These are phyloP conservation scores for Genyomyrus donnyi DNA, from an alignment of 2,113 vertebrate genomes.

Conservation along the genomic window DNA sequence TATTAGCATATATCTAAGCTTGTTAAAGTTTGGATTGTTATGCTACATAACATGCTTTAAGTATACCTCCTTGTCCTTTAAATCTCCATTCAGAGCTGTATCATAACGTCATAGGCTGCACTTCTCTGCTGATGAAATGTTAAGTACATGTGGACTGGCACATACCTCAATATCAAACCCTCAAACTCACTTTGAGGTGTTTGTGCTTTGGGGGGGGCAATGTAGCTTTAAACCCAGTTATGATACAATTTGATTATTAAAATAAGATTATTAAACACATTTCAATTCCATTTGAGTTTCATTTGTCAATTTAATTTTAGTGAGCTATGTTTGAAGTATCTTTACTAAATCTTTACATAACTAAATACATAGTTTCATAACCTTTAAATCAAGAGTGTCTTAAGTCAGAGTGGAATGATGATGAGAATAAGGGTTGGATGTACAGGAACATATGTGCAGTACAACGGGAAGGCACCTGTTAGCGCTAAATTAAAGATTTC, in stretches of 20 bases:
- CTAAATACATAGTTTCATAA: background rate
- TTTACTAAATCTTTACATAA: background rate
- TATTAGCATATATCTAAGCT: background rate
- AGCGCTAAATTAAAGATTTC: background rate
- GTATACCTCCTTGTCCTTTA: background rate
- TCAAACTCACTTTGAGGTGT: background rate
- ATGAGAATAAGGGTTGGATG: background rate
- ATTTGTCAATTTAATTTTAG: background rate
- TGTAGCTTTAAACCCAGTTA: background rate
- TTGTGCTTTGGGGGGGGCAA: background rate
- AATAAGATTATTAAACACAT: background rate
- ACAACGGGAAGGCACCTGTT: background rate
- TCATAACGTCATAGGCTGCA: background rate
- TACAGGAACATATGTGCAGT: background rate
- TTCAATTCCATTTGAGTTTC: background rate
- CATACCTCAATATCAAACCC: background rate
- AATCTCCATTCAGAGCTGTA: background rate
- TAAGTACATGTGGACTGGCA: background rate
- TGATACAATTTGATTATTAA: background rate
- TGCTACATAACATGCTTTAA: background rate
- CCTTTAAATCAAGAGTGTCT: background rate
- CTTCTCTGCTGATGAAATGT: background rate
- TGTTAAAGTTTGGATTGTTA: background rate
- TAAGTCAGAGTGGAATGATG: background rate
- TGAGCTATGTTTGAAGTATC: background rate